A percentile compares a stretch with the other conserved stretches of the same genome.
Evolutionary conservation across 2,888 invertebrate genomes (phyloP).

Genomic region (Hyppa rectilinea): DNA sequence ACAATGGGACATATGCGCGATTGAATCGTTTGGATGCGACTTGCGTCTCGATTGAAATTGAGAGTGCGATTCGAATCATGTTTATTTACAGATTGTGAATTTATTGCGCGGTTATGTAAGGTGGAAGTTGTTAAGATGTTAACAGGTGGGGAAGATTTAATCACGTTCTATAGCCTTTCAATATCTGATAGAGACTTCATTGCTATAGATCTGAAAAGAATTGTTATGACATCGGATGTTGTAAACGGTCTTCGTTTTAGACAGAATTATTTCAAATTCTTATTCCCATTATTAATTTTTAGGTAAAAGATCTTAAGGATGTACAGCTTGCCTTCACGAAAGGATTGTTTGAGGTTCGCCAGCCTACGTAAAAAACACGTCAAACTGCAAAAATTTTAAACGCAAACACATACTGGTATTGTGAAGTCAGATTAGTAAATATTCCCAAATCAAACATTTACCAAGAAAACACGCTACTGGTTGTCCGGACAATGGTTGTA

Average conservation of each 20-base stretch:
- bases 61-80: slow-evolving; percentile 77
- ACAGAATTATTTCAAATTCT: background rate
- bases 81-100: slow-evolving; percentile 67
- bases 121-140: slow-evolving; percentile 26
- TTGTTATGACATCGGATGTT: background rate
- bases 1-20: slow-evolving; percentile 87
- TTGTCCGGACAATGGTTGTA: slow-evolving; percentile 84
- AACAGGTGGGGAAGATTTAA: slow-evolving; percentile 28
- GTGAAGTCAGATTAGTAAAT: slow-evolving; percentile 84
- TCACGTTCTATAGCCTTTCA: background rate
- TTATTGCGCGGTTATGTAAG: slow-evolving; percentile 52
- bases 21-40: slow-evolving; percentile 83
- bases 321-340: slow-evolving; percentile 55
- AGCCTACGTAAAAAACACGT: slow-evolving; percentile 78
- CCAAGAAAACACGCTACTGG: slow-evolving; percentile 89
- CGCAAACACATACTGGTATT: slow-evolving; percentile 79
- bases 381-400: slow-evolving; percentile 78
- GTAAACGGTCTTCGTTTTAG: background rate
- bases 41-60: slow-evolving; percentile 84
- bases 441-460: slow-evolving; percentile 88
- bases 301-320: background rate
- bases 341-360: slow-evolving; percentile 68
- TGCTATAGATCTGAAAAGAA: background rate
- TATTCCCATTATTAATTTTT: background rate
- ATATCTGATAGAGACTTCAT: background rate